Conservation (phyloP, 2,113 vertebrate species). For the Gasterosteus aculeatus region DNA sequence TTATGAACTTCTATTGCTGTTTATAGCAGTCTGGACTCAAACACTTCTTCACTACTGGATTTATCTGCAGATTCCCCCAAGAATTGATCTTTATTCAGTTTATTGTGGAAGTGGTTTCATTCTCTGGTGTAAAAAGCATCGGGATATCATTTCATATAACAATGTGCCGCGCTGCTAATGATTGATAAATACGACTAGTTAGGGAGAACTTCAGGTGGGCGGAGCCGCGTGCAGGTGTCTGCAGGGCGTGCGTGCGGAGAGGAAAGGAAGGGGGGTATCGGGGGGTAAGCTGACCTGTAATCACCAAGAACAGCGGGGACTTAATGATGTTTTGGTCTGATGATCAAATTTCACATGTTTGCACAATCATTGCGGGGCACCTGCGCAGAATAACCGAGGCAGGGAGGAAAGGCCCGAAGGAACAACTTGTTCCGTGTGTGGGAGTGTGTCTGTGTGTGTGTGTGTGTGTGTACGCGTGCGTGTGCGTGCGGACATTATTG, state of each 20-base stretch:
- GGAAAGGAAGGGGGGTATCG: slow-evolving; percentile 70
- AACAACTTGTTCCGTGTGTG: slow-evolving; percentile 9
- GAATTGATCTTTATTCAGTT: slow-evolving; percentile 57
- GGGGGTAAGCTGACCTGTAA: slow-evolving; percentile 85
- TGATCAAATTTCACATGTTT: slow-evolving; percentile 80
- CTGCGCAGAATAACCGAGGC: slow-evolving; percentile 81
- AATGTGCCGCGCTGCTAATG: slow-evolving; percentile 93
- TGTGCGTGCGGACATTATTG: not conserved
- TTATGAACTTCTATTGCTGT: slow-evolving; percentile 13
- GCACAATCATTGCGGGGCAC: slow-evolving; percentile 86
- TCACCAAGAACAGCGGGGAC: slow-evolving; percentile 83
- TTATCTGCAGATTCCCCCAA: slow-evolving; percentile 41
- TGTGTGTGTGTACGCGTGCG: not conserved
- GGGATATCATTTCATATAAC: slow-evolving; percentile 91
- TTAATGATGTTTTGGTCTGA: slow-evolving; percentile 84
- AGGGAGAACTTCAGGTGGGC: slow-evolving; percentile 91
- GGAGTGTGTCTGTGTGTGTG: not conserved
- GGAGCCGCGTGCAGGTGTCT: slow-evolving; percentile 90
- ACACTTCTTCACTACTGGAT: slow-evolving; percentile 28
- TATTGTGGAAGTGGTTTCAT: slow-evolving; percentile 61
- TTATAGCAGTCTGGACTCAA: slow-evolving; percentile 35
- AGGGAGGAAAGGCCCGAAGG: slow-evolving; percentile 62
- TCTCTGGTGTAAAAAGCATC: slow-evolving; percentile 80
- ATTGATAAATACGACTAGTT: slow-evolving; percentile 98
- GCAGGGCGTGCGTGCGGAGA: slow-evolving; percentile 67